Evolutionary conservation across 1,140 invertebrate species (phyloP), one percentile per base, ranked within the genome.

Genomic region (Andricus grossulariae): DNA sequence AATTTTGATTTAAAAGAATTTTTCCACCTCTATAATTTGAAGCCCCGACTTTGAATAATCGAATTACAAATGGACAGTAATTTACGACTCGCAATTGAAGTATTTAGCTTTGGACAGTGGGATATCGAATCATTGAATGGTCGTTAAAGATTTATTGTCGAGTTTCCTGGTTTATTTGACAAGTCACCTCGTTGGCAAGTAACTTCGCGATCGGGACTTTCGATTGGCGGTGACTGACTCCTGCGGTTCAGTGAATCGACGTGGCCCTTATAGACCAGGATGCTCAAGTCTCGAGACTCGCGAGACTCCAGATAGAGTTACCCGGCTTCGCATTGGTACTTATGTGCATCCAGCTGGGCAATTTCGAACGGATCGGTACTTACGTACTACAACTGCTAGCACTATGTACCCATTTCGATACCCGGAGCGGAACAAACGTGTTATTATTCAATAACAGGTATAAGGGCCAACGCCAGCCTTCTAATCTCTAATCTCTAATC

Each of bases 401-500:
- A 32, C 60, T 25, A 66, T 66, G 57, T 66, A 66, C 57, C 25
- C 57, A 39, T 66, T 66, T 66, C 25, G 60, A 66, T 66, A 39
- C 60, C 60, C 32, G 60, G 32, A 66, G 19, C 25, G 57, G 16
- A 73, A 51, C 52, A 79, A 45, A 45, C 66, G 73, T 83, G 77
- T 83, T 83, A 84, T 83, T 83, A 84, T 84, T 84, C 82, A 83
- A 84, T 84, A 84, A 83, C 83, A 84, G 83, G 83, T 84, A 82
- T 81, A 82, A 51, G 55, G 57, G 57, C 52, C 52, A 74, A 76
- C 66, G 55, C 75, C 54, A 54, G 16, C 25, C 25, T 57, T 57
- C 39, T 45, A 45, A 21, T 21, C 25, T 57, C 45, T 60, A 52
- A 73, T 45, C 79, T 84, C 79, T 84, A 81, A 84, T 84, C 79